Conservation (phyloP, 2,888 invertebrate species). For the Dexiosoma caninum region DNA sequence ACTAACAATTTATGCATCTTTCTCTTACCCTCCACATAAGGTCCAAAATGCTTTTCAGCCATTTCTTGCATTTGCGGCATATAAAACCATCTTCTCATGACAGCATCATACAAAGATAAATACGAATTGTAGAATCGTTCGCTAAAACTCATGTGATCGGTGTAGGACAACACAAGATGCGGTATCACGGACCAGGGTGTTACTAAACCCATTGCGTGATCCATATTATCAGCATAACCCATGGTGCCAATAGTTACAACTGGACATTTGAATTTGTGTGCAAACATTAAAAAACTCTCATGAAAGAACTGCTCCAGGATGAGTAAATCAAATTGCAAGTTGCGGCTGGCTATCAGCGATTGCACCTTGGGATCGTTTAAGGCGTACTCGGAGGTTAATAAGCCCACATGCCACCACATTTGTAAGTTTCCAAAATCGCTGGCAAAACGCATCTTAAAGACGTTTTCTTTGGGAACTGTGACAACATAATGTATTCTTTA, state of each 20-base stretch:
- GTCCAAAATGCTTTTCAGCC: slow-evolving; percentile 73
- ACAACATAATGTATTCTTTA: background rate
- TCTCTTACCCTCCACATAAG: slow-evolving; percentile 68
- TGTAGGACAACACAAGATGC: slow-evolving; percentile 73
- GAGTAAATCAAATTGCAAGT: slow-evolving; percentile 77
- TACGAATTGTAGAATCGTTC: slow-evolving; percentile 76
- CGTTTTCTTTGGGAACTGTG: slow-evolving; percentile 73
- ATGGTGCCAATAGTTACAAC: slow-evolving; percentile 77
- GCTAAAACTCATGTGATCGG: slow-evolving; percentile 76
- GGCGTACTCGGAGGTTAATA: slow-evolving; percentile 73
- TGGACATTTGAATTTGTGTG: slow-evolving; percentile 77
- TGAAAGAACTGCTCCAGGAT: slow-evolving; percentile 78
- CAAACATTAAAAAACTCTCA: slow-evolving; percentile 78
- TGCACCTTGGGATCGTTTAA: slow-evolving; percentile 72
- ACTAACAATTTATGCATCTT: no score
- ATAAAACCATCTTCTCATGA: slow-evolving; percentile 73
- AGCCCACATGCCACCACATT: slow-evolving; percentile 73
- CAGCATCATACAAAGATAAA: slow-evolving; percentile 72
- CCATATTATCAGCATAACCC: slow-evolving; percentile 78
- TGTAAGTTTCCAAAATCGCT: slow-evolving; percentile 75
- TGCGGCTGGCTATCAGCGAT: slow-evolving; percentile 72
- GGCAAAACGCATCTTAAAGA: slow-evolving; percentile 74
- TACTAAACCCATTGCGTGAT: slow-evolving; percentile 75
- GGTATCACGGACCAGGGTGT: slow-evolving; percentile 77
- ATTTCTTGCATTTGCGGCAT: slow-evolving; percentile 76